These are phyloP conservation scores for Megamerina dolium DNA, from an alignment of 2,888 invertebrate genomes.

Conservation along the genomic window DNA sequence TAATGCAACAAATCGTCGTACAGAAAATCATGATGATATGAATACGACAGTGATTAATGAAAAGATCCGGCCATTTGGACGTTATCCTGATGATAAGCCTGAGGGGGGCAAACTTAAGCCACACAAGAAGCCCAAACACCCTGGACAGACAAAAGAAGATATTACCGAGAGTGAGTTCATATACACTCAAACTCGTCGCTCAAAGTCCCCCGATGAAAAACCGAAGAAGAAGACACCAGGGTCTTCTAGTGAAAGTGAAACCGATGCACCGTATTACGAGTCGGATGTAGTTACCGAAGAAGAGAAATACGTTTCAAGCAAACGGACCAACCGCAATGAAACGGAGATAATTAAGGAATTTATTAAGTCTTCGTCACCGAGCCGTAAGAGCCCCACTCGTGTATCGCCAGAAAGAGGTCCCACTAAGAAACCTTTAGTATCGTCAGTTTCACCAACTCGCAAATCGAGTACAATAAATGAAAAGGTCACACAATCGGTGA, in stretches of 20 bases:
- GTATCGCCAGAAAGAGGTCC: not conserved
- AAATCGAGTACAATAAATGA: not conserved
- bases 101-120: not conserved
- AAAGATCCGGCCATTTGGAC: not conserved
- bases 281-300: conserved; percentile 14
- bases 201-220: conserved; percentile 3
- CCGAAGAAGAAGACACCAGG: too few relatives aligned
- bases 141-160: not conserved
- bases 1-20: too few relatives aligned
- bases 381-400: not conserved
- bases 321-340: conserved; percentile 26
- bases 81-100: conserved; percentile 1
- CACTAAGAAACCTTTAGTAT: not conserved
- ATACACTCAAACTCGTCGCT: not conserved
- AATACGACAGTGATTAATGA: not conserved
- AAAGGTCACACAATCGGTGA: not conserved
- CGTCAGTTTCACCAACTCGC: not conserved
- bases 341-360: conserved; percentile 6
- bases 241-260: conserved; percentile 3
- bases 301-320: conserved; percentile 28
- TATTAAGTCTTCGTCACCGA: not conserved
- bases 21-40: too few relatives aligned
- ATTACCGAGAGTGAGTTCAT: not conserved
- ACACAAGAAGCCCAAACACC: not conserved
- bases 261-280: conserved; percentile 6